Percentiles rank a stretch among this genome's conserved stretches.
These are phyloP conservation scores for Athrips mouffetella DNA, from an alignment of 2,888 invertebrate genomes.

Conservation along the genomic window DNA sequence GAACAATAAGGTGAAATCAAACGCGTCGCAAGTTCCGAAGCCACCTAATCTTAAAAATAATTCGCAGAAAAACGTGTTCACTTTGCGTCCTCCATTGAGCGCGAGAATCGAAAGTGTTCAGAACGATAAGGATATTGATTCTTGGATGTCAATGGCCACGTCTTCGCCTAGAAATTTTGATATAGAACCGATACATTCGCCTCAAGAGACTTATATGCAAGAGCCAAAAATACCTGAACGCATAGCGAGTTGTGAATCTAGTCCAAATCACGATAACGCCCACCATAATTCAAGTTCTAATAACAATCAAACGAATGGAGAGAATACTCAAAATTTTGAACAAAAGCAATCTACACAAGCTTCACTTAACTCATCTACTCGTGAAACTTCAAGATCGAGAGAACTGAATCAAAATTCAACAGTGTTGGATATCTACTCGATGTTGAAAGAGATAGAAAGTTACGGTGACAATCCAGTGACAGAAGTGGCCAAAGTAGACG, in stretches of 20 bases:
- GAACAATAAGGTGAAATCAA: slow-evolving; percentile 52
- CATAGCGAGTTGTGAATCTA: background rate
- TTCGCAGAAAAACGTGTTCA: slow-evolving; percentile 50
- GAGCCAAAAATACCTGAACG: slow-evolving; percentile 16
- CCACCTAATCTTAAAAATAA: slow-evolving; percentile 43
- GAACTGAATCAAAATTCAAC: slow-evolving; percentile 58
- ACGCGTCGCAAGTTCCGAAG: slow-evolving; percentile 32
- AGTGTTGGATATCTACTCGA: slow-evolving; percentile 71
- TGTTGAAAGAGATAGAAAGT: slow-evolving; percentile 73
- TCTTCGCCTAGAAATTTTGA: slow-evolving; percentile 55
- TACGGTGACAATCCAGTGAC: slow-evolving; percentile 64
- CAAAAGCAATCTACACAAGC: slow-evolving; percentile 3
- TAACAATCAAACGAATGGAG: background rate
- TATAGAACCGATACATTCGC: slow-evolving; percentile 22
- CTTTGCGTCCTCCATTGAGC: slow-evolving; percentile 49
- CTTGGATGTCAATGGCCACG: slow-evolving; percentile 71
- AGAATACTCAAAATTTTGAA: slow-evolving; percentile 3
- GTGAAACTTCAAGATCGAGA: slow-evolving; percentile 34
- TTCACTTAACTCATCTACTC: slow-evolving; percentile 20
- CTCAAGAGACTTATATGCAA: slow-evolving; percentile 7
- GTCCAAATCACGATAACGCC: background rate
- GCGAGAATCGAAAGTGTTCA: slow-evolving; percentile 64
- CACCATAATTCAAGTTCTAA: too few species aligned
- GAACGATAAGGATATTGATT: slow-evolving; percentile 69
- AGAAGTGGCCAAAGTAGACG: slow-evolving; percentile 33